phyloP scores from a whole-genome alignment of 2,113 vertebrate species.

The Chaetodon auriga region DNA sequence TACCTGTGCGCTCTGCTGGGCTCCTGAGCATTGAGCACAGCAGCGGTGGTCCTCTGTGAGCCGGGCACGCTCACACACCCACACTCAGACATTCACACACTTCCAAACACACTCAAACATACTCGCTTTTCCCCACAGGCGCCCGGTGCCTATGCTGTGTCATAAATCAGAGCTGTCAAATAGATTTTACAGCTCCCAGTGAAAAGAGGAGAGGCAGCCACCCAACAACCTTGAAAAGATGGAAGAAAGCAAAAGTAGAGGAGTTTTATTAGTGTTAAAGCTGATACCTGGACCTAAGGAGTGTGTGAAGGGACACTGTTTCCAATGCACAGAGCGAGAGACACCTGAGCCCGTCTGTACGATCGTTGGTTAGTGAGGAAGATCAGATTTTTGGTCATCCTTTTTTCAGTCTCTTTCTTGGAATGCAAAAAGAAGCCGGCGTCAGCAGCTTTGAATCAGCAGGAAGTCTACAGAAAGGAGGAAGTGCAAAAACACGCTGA shows the following conservation, averaged over 20 bases:
- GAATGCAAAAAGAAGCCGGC: background rate
- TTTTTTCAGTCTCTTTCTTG: background rate
- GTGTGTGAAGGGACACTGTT: conserved; percentile 43
- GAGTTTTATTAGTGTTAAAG: conserved; percentile 66
- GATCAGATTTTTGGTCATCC: background rate
- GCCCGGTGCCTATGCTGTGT: conserved; percentile 67
- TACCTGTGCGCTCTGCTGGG: conserved; percentile 35
- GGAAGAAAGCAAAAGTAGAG: conserved; percentile 66
- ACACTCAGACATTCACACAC: conserved; percentile 35
- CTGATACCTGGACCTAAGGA: conserved; percentile 57
- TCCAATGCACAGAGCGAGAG: background rate
- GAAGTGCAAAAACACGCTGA: background rate
- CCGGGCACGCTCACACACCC: conserved; percentile 25
- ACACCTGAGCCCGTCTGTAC: background rate
- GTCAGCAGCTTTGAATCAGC: background rate
- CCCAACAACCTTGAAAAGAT: conserved; percentile 79
- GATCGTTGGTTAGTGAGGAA: background rate
- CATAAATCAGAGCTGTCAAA: conserved; percentile 84
- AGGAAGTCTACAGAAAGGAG: background rate
- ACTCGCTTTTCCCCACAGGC: conserved; percentile 61
- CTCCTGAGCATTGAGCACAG: conserved; percentile 69
- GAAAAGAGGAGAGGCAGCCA: conserved; percentile 71
- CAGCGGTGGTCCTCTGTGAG: conserved; percentile 47
- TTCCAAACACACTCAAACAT: conserved; percentile 66
- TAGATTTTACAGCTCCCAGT: conserved; percentile 78